Evolutionary conservation across 1,140 invertebrate species (phyloP).

Genomic region (Aphelenchoides besseyi): DNA sequence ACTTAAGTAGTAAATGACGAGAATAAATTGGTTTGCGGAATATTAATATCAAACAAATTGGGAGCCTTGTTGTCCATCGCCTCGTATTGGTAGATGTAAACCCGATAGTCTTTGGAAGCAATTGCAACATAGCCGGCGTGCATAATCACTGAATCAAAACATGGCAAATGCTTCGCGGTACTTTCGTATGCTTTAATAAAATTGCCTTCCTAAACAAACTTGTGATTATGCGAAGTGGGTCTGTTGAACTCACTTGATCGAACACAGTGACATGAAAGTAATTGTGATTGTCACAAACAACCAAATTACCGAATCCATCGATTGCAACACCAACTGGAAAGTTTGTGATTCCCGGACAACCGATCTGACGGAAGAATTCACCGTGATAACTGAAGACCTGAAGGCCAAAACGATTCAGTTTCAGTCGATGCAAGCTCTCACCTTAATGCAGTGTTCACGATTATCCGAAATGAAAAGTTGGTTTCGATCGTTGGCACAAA

Average conservation of each 20-base stretch:
- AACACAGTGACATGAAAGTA: slow-evolving; percentile 94
- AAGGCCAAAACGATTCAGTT: background rate
- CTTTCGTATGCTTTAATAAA: slow-evolving; percentile 85
- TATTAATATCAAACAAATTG: too few species aligned
- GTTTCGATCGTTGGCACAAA: slow-evolving; percentile 93
- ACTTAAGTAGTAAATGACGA: too few species aligned
- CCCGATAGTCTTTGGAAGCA: slow-evolving; percentile 86
- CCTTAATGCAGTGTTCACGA: slow-evolving; percentile 94
- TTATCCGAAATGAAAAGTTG: slow-evolving; percentile 99
- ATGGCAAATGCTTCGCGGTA: slow-evolving; percentile 96
- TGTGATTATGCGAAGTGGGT: background rate
- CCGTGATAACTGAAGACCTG: slow-evolving; percentile 92
- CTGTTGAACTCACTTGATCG: slow-evolving; percentile 70
- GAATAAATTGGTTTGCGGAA: too few species aligned
- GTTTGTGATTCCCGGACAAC: slow-evolving; percentile 93
- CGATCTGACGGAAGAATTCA: slow-evolving; percentile 86
- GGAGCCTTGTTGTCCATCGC: too few species aligned
- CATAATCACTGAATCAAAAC: slow-evolving; percentile 96
- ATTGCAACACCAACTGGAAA: slow-evolving; percentile 97
- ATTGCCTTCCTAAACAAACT: slow-evolving; percentile 76
- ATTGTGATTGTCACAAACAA: slow-evolving; percentile 98
- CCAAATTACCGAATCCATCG: slow-evolving; percentile 80
- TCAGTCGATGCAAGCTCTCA: background rate
- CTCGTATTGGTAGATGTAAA: slow-evolving; percentile 29
- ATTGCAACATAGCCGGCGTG: slow-evolving; percentile 92